These are phyloP conservation scores for Grammomys surdaster DNA, from an alignment of 2,113 vertebrate species.

Conservation along the genomic window DNA sequence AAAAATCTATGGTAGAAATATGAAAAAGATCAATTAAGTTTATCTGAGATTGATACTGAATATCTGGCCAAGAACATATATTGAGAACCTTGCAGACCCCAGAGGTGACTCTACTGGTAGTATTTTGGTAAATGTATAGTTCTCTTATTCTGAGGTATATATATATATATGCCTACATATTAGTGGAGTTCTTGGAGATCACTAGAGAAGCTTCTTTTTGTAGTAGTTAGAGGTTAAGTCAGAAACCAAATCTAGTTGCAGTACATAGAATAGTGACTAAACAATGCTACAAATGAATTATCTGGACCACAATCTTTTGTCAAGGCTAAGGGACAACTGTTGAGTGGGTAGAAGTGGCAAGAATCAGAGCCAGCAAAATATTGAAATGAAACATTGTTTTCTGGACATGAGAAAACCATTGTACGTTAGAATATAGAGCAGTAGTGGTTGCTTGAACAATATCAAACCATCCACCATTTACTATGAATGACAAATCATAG, in stretches of 20 bases:
- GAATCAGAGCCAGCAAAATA: neutral
- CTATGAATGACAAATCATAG: neutral
- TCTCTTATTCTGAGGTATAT: neutral
- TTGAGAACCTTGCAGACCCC: neutral
- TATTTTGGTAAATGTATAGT: neutral
- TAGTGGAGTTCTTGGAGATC: neutral
- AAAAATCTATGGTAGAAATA: neutral
- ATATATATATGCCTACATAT: neutral
- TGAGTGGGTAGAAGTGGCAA: neutral
- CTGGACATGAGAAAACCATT: neutral
- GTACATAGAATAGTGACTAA: neutral
- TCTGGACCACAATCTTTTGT: neutral
- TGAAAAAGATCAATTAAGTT: neutral
- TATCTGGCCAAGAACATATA: neutral
- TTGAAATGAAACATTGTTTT: neutral
- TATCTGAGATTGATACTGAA: neutral
- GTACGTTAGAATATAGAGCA: neutral
- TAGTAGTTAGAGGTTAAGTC: neutral
- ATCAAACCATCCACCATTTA: neutral
- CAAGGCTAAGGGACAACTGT: neutral
- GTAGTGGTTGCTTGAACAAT: neutral
- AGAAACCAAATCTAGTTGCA: neutral
- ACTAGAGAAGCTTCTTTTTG: neutral
- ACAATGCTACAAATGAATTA: neutral
- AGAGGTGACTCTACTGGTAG: neutral